Evolutionary conservation across 2,888 invertebrate genomes (phyloP).

Genomic region (Drosophila melanosoma): DNA sequence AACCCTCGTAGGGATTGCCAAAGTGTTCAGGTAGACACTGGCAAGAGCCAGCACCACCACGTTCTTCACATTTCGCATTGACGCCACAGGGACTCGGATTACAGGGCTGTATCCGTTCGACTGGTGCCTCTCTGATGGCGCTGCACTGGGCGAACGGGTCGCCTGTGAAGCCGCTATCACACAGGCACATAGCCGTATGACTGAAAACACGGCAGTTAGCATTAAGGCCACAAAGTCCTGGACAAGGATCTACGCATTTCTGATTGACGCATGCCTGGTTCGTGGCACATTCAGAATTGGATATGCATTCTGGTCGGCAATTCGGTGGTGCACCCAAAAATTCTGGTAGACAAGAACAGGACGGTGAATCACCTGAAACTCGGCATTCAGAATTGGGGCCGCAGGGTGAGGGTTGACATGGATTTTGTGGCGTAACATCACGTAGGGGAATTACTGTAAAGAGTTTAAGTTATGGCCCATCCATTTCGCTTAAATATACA

Average conservation of each 20-base stretch:
- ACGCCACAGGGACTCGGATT: constrained; percentile 87
- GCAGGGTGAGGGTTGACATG: constrained; percentile 89
- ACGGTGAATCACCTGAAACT: constrained; percentile 83
- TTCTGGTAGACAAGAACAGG: constrained; percentile 87
- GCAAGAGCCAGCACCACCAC: constrained; percentile 90
- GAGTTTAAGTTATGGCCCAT: constrained; percentile 12
- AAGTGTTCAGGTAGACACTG: constrained; percentile 89
- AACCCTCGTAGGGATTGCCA: constrained; percentile 91
- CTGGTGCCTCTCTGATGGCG: constrained; percentile 85
- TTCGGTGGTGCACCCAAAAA: constrained; percentile 88
- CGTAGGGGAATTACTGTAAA: constrained; percentile 68
- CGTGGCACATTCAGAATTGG: constrained; percentile 87
- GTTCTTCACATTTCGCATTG: constrained; percentile 91
- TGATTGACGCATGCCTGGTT: constrained; percentile 87
- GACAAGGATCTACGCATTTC: constrained; percentile 87
- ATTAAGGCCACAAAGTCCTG: constrained; percentile 87
- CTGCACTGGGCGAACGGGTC: constrained; percentile 86
- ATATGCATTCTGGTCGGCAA: constrained; percentile 89
- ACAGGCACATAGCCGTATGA: constrained; percentile 87
- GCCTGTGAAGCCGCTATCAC: constrained; percentile 87
- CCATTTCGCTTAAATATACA: background rate
- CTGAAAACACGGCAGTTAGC: constrained; percentile 87
- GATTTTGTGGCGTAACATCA: constrained; percentile 83
- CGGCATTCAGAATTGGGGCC: constrained; percentile 90
- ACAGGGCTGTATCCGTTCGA: constrained; percentile 84